These are phyloP conservation scores for Sinosuthora webbiana DNA, from an alignment of 2,113 vertebrate species.

Conservation along the genomic window DNA sequence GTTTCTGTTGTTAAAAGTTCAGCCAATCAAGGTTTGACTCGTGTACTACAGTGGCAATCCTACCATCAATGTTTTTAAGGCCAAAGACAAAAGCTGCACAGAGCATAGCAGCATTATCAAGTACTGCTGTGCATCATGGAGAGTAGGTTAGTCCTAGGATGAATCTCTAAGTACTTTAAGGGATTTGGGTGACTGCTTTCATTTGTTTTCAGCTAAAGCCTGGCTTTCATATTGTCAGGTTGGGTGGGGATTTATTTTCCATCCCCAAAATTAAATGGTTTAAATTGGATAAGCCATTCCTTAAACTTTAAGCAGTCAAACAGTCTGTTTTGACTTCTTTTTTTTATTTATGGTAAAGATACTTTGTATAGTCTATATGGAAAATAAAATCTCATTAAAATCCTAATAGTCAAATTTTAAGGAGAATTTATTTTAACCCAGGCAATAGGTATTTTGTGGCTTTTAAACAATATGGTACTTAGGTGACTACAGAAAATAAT, in stretches of 20 bases:
- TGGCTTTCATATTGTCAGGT: not conserved
- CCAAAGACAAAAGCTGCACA: not conserved
- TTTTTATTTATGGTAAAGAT: not conserved
- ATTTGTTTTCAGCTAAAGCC: not conserved
- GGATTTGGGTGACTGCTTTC: not conserved
- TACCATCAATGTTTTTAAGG: not conserved
- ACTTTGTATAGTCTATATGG: not conserved
- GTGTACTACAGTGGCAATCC: not conserved
- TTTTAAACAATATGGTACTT: not conserved
- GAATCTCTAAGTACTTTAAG: not conserved
- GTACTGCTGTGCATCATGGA: not conserved
- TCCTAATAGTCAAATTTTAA: not conserved
- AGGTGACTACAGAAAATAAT: not conserved
- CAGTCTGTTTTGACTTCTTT: not conserved
- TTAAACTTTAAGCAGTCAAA: not conserved
- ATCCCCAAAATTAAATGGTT: not conserved
- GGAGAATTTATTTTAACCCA: not conserved
- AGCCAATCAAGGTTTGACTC: conserved; percentile 6
- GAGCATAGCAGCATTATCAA: not conserved
- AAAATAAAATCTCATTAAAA: not conserved
- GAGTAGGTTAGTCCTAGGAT: not conserved
- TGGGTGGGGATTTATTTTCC: conserved; percentile 30
- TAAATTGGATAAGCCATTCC: conserved; percentile 1
- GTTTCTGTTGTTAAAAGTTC: conserved; percentile 1
- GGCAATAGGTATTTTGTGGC: not conserved